Base-by-base conservation (phyloP, 1,140 invertebrate species). In the Spodoptera litura region DNA sequence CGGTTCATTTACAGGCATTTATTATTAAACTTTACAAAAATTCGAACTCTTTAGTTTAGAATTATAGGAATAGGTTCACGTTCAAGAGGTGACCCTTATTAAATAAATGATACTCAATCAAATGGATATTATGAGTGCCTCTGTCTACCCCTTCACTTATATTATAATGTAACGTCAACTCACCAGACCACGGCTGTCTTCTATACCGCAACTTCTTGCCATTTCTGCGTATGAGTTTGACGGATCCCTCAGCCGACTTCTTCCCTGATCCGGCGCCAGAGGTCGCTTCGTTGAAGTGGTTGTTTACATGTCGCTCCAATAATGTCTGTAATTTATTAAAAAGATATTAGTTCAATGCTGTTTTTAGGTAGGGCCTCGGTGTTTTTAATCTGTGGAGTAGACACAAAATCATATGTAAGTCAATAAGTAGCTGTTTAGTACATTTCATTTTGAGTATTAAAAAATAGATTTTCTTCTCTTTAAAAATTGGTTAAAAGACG, bases 291-390 rank as follows among this genome's bases (percentile, higher is more conserved):
- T 95, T 96, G 93, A 99, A 99, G 91, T 99, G 99, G 85, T 97
- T 96, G 94, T 99, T 99, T 11, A 99, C 98, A 88, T 99, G 99
- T 84, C 98, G 96, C 90, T 99, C 97, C 74, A 99, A 94, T 61
- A 97, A 96, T 81, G 96, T 96, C 98, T 98, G 94, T 5, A 95
- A 96, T 51, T 59, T 6, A 20, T 49, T 25, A 59, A 25, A 20
- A 31, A 58, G 4, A 53, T n/a, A 49, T 75, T 35, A 75, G 58
- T 25, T 31, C 9, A 25, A 9, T 15, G 15, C 4, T 44, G 35
- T 15, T 49, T 4, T 52, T 11, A 52, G 13, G 0, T 25, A 20
- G 5, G 62, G 38, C 62, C 62, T 44, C 11, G 35, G 15, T 15
- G 61, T 64, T 38, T 15, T 66, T 9, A 11, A 20, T 66, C 62